A percentile compares a stretch with the other conserved stretches of the same genome.
Conservation (phyloP, 2,797 vertebrate species). For the Capromys pilorides region DNA sequence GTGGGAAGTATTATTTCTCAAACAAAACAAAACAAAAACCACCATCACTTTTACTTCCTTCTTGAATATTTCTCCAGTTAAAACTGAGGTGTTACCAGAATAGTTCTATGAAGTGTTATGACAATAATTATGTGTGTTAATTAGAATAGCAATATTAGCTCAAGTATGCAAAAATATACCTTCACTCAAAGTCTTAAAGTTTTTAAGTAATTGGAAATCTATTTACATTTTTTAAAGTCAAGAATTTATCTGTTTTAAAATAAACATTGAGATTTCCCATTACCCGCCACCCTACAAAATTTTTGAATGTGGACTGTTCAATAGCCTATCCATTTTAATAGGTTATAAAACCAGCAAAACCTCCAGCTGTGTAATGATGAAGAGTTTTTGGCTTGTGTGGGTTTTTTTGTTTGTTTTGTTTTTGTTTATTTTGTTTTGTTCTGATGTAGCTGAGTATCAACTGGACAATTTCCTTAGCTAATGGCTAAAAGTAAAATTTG, state of each 20-base stretch:
- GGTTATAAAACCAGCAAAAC: slow-evolving; percentile 74
- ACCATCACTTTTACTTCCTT: neutral
- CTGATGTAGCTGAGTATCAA: slow-evolving; percentile 65
- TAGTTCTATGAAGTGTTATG: neutral
- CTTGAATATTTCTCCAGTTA: slow-evolving; percentile 3
- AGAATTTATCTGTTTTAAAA: slow-evolving; percentile 24
- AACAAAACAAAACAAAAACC: neutral
- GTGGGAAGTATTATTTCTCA: neutral
- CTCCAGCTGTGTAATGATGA: slow-evolving; percentile 72
- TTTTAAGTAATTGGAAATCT: slow-evolving; percentile 25
- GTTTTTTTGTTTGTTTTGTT: no score
- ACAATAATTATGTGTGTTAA: neutral
- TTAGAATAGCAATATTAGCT: neutral
- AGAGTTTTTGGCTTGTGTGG: neutral
- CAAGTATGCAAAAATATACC: neutral
- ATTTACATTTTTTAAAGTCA: slow-evolving; percentile 53
- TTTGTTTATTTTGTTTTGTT: neutral
- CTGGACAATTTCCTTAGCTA: slow-evolving; percentile 64
- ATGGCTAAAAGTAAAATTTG: slow-evolving; percentile 71
- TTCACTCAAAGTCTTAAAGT: neutral
- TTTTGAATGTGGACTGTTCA: slow-evolving; percentile 78
- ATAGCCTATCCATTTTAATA: neutral
- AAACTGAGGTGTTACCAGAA: slow-evolving; percentile 27
- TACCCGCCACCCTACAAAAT: slow-evolving; percentile 70
- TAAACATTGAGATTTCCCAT: slow-evolving; percentile 67